Evolutionary conservation across 2,797 vertebrate species (phyloP), one percentile per base, ranked within the genome.

Genomic region (Harpagifer antarcticus): DNA sequence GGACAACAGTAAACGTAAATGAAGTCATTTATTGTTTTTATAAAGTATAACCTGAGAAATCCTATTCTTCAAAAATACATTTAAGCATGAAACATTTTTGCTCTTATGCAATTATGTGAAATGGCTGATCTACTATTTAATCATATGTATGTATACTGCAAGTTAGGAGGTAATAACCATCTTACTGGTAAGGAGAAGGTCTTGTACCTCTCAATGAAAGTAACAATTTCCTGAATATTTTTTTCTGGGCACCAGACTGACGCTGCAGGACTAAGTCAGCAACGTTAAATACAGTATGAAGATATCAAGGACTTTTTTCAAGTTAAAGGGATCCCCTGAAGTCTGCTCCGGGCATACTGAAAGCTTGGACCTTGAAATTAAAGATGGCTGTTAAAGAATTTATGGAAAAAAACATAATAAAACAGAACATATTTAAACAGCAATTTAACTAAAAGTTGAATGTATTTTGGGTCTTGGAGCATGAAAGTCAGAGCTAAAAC

Each of bases 321-420:
- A 50, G 16, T 76, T 61, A 74, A 75, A 27, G 68, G 53, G 23
- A 71, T 75, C 63, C 86, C 66, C 52, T 74, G 72, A 74, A 57
- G 49, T 75, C 68, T 76, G 74, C 82, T 86, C 74, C 13, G 67
- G 79, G 81, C 23, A 0, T 27, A 81, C 54, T 78, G 40, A 31
- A 85, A 72, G 76, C 58, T 71, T 62, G 54, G 75, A 73, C 67
- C 75, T 69, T 86, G 45, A 83, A 77, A 69, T 53, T 50, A 74
- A 81, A 49, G 17, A 68, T 48, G 56, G 42, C 19, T 50, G 17
- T 66, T 59, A 72, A 79, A 59, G 7, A 72, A 57, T 59, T 27
- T 4, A 27, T 27, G 27, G 27, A 27, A 27, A 27, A 27, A 27
- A 27, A 27, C 27, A 27, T 27, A 27, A 27, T 27, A 27, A 27